Base-by-base conservation (phyloP, 1,140 invertebrate genomes). In the Drosophila gunungcola region DNA sequence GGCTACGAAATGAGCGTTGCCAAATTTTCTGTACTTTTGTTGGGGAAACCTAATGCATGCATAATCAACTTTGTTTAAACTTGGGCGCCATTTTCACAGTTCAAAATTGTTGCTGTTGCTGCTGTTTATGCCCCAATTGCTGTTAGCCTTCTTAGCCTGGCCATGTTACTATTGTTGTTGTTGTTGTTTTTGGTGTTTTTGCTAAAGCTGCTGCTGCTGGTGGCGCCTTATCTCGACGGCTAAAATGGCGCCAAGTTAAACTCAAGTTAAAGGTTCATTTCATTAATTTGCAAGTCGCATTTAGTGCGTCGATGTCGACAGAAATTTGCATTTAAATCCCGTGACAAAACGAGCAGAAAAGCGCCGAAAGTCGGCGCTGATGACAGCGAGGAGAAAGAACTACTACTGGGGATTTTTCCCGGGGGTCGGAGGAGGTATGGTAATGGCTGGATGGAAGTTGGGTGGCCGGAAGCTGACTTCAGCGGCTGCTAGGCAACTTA, bases 211-310 rank as follows among this genome's bases (percentile, higher is more conserved):
- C 21, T 72, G 65, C 41, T 61, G 76, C 62, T 79, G 53, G 60
- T 67, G 85, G 80, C 83, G 83, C 84, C 84, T 89, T 88, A 88
- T 89, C 84, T 84, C 53, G 32, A 68, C 11, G 60, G 76, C 72
- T 76, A 58, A 73, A 89, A 77, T 89, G 83, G 83, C 83, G 83
- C 80, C 81, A 90, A 89, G 80, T 90, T 89, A 85, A 89, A 89
- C 80, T 89, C 73, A 78, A 89, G 84, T 89, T 90, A 89, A 89
- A 89, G 84, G 84, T 89, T 89, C 84, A 89, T 89, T 89, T 89
- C 84, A 89, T 89, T 89, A 89, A 89, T 89, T 89, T 89, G 84
- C 84, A 89, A 89, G 84, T 89, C 84, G 80, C 85, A 89, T 89
- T 89, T 90, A 90, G 84, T 90, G 79, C 84, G 79, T 76, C 84